These are phyloP conservation scores for Phasianus colchicus DNA, from an alignment of 2,113 vertebrate species.

Conservation along the genomic window DNA sequence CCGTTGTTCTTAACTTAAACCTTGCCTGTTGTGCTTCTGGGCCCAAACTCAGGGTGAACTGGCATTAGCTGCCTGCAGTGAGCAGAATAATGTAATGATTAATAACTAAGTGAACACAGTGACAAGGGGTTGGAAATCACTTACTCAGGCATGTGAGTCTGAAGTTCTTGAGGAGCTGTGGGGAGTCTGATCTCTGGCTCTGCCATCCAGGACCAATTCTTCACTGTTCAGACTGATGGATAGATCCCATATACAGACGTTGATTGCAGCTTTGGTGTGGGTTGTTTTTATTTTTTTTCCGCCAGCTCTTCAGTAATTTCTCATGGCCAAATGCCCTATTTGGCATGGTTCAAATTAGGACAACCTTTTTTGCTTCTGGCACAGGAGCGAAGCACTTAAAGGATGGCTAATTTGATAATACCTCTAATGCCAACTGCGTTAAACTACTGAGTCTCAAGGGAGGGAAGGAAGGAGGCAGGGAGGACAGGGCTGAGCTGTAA, in stretches of 20 bases:
- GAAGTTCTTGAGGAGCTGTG: neutral
- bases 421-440: neutral
- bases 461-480: neutral
- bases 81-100: neutral
- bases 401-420: constrained; percentile 6
- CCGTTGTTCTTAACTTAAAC: neutral
- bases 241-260: neutral
- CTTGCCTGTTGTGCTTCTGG: neutral
- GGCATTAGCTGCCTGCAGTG: neutral
- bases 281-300: neutral
- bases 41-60: neutral
- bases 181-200: neutral
- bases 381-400: neutral
- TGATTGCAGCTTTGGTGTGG: neutral
- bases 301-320: neutral
- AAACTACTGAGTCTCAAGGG: neutral
- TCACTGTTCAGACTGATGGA: neutral
- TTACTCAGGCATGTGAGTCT: neutral
- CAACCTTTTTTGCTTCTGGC: neutral
- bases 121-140: neutral
- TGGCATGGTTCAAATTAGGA: constrained; percentile 23
- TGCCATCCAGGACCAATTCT: neutral
- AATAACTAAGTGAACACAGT: neutral
- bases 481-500: neutral
- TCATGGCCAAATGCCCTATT: constrained; percentile 26